Percentiles rank a stretch among this genome's conserved stretches.
phyloP scores from a whole-genome alignment of 64 coral and sea anemone genomes.

The Actinia tenebrosa region DNA sequence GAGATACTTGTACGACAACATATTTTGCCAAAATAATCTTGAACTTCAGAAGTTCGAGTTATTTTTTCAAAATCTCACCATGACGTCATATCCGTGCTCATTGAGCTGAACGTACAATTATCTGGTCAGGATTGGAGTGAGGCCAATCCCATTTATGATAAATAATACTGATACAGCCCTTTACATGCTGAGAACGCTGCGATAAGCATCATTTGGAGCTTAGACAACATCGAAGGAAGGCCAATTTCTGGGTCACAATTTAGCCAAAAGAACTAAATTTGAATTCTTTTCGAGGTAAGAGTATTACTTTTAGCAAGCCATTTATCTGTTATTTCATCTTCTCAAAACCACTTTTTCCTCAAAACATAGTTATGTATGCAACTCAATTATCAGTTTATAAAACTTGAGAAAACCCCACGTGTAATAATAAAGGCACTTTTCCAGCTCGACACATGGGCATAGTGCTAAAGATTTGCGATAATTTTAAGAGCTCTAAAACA shows the following conservation, averaged over 20 bases:
- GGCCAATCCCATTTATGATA: background rate
- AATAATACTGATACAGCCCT: background rate
- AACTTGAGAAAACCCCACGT: background rate
- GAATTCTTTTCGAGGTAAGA: background rate
- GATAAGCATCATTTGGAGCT: background rate
- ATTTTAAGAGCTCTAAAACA: background rate
- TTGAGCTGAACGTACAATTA: background rate
- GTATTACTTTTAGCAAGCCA: background rate
- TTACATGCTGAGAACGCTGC: background rate
- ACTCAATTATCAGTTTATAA: background rate
- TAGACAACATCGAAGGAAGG: background rate
- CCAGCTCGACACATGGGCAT: background rate
- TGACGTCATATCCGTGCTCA: slow-evolving; percentile 1
- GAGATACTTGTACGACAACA: background rate
- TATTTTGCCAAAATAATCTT: background rate
- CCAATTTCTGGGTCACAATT: background rate
- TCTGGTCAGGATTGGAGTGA: background rate
- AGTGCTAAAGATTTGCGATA: background rate
- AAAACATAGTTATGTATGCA: background rate
- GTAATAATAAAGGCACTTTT: background rate
- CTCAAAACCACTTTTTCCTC: too few species aligned
- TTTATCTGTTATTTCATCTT: background rate
- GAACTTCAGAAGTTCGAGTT: background rate
- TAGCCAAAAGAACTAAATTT: background rate
- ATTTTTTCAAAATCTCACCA: background rate